Conservation (phyloP, 2,113 vertebrate genomes). For the Sorex araneus region DNA sequence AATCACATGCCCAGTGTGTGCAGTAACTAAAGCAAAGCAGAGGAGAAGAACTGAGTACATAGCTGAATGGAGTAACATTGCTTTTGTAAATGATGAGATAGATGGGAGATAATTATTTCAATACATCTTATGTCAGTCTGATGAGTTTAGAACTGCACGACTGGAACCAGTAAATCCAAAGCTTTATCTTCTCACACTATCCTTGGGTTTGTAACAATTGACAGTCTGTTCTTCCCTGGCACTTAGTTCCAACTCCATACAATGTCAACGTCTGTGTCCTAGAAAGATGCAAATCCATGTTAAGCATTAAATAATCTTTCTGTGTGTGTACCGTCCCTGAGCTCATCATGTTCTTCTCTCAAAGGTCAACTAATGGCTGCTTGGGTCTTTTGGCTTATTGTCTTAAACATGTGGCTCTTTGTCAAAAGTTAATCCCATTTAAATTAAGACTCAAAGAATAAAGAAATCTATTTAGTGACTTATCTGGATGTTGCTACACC, state of each 20-base stretch:
- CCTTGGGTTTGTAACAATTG: constrained; percentile 13
- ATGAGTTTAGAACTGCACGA: neutral
- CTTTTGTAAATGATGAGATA: neutral
- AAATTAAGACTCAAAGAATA: constrained; percentile 13
- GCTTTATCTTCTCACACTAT: constrained; percentile 11
- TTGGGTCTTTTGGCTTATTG: constrained; percentile 9
- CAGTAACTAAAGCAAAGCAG: neutral
- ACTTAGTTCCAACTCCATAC: constrained; percentile 47
- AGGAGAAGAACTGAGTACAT: neutral
- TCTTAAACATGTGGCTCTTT: neutral
- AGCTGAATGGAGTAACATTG: neutral
- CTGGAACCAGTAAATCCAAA: constrained; percentile 17
- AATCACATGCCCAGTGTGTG: neutral
- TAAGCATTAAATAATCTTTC: constrained; percentile 32
- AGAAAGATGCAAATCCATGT: constrained; percentile 43
- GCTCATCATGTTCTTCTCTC: constrained; percentile 35
- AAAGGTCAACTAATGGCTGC: constrained; percentile 53
- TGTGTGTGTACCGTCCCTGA: neutral
- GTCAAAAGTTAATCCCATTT: constrained; percentile 34
- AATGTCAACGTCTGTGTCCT: constrained; percentile 41
- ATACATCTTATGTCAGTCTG: neutral
- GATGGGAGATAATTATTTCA: constrained; percentile 29
- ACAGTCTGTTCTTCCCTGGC: constrained; percentile 45
- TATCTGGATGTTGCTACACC: neutral
- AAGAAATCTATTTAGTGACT: constrained; percentile 46